Percentiles rank a stretch among this genome's conserved stretches.
Conservation (phyloP, 2,888 invertebrate genomes). For the Stenolophus ochropezus region DNA sequence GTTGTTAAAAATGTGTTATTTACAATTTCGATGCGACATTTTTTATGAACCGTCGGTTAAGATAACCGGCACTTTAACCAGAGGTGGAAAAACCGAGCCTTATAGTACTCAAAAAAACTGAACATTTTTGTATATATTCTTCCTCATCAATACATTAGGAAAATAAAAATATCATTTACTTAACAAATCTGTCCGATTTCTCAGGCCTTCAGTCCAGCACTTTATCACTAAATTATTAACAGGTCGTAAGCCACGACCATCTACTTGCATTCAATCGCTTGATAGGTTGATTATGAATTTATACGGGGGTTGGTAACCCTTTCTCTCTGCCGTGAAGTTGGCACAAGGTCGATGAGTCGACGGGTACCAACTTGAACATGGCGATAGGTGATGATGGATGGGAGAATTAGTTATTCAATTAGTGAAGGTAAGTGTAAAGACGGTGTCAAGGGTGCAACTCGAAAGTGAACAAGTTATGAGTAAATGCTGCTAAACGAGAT, state of each 20-base stretch:
- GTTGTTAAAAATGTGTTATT: no score
- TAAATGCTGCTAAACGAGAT: not conserved
- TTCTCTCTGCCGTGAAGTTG: not conserved
- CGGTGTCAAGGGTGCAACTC: not conserved
- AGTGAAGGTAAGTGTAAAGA: not conserved
- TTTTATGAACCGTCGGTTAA: no score
- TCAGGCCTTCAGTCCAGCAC: not conserved
- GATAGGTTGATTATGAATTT: slow-evolving; percentile 53
- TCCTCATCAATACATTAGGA: not conserved
- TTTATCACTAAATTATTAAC: slow-evolving; percentile 14
- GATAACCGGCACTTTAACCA: no score
- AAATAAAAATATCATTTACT: not conserved
- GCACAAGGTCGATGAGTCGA: not conserved
- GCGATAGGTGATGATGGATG: slow-evolving; percentile 17
- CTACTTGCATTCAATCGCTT: slow-evolving; percentile 32
- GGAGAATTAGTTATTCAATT: slow-evolving; percentile 18
- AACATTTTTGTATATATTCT: not conserved
- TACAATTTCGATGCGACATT: no score
- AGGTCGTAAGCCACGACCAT: not conserved
- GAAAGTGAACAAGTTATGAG: not conserved
- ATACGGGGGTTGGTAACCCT: not conserved
- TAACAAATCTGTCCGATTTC: not conserved
- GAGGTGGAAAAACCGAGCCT: no score
- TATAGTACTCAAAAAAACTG: not conserved
- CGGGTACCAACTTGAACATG: not conserved